Evolutionary conservation across 2,797 vertebrate species (phyloP).

Genomic region (Sebastes taczanowskii): DNA sequence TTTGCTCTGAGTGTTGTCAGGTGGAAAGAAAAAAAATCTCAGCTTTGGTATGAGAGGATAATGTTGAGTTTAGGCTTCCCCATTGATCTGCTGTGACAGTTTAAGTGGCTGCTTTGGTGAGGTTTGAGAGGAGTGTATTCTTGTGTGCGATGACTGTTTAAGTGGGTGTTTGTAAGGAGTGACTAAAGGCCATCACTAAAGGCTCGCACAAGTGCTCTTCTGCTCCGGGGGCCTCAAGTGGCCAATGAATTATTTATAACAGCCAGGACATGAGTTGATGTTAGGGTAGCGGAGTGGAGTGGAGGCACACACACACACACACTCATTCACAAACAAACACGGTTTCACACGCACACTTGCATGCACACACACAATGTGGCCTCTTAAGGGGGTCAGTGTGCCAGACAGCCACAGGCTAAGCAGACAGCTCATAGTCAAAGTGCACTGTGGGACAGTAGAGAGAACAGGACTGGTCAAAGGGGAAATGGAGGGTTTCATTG

Average conservation of each 20-base stretch:
- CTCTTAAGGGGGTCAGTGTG: conserved; percentile 74
- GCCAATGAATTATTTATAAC: conserved; percentile 83
- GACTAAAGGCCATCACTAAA: conserved; percentile 75
- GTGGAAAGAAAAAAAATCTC: conserved; percentile 5
- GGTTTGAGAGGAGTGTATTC: conserved; percentile 52
- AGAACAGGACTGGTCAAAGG: conserved; percentile 39
- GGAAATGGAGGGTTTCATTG: conserved; percentile 43
- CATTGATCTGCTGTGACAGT: conserved; percentile 54
- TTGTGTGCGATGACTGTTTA: conserved; percentile 63
- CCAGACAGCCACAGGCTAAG: conserved; percentile 72
- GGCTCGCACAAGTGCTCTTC: conserved; percentile 70
- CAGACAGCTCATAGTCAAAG: conserved; percentile 67
- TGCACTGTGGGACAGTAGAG: conserved; percentile 57
- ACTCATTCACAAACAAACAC: conserved; percentile 7
- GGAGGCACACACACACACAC: conserved; percentile 12
- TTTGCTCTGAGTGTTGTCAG: conserved; percentile 6
- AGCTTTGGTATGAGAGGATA: conserved; percentile 35
- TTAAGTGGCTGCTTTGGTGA: conserved; percentile 58
- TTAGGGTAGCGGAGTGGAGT: conserved; percentile 59
- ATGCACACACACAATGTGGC: conserved; percentile 31
- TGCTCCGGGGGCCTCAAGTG: conserved; percentile 78
- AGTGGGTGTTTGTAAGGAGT: conserved; percentile 71
- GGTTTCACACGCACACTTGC: neutral
- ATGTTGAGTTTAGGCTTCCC: conserved; percentile 45
- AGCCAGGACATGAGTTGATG: conserved; percentile 71